A percentile compares a stretch with the other conserved stretches of the same genome.
phyloP scores from a whole-genome alignment of 2,797 vertebrate genomes.

The Taeniopygia guttata region DNA sequence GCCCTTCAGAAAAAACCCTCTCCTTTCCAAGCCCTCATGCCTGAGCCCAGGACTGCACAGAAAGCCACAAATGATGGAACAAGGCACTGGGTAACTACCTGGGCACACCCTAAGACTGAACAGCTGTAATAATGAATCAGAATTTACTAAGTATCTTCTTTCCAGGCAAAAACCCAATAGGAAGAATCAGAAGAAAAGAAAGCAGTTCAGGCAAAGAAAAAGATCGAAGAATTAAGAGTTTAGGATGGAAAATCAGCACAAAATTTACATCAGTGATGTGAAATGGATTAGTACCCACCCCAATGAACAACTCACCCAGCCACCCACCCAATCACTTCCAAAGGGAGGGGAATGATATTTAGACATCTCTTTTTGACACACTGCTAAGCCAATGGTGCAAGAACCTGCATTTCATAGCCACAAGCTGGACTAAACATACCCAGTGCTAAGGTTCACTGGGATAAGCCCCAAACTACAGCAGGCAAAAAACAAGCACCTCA shows the following conservation, averaged over 20 bases:
- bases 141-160: neutral
- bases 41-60: neutral
- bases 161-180: constrained; percentile 83
- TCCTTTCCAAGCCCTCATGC: neutral
- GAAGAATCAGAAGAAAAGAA: constrained; percentile 82
- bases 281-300: neutral
- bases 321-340: neutral
- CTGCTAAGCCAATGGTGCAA: neutral
- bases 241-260: constrained; percentile 89
- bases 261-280: constrained; percentile 86
- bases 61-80: neutral
- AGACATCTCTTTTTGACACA: neutral
- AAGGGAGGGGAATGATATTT: neutral
- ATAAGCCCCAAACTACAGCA: neutral
- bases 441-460: neutral
- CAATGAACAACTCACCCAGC: neutral
- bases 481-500: neutral
- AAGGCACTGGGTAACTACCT: neutral
- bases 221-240: constrained; percentile 87
- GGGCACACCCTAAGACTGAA: neutral
- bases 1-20: neutral
- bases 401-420: neutral
- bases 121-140: neutral
- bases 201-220: constrained; percentile 83
- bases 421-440: neutral